Percentiles rank a stretch among this genome's conserved stretches.
Conservation (phyloP, 2,113 vertebrate species). For the Oxygymnocypris stewartii region DNA sequence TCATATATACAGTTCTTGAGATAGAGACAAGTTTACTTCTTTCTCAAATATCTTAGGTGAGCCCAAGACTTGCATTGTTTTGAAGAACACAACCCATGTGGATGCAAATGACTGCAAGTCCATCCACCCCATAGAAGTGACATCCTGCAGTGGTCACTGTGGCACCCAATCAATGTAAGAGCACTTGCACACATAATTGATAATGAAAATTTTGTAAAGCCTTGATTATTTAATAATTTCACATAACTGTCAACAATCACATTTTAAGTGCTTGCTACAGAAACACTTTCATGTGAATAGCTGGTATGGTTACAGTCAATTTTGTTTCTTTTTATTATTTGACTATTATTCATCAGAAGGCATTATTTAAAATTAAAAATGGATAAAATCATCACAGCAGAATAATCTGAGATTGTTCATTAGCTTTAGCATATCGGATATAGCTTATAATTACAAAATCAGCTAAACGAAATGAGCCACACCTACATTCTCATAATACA, state of each 20-base stretch:
- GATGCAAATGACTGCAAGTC: constrained; percentile 70
- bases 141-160: constrained; percentile 83
- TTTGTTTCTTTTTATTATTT: neutral
- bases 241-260: neutral
- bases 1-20: neutral
- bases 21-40: neutral
- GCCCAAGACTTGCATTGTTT: constrained; percentile 68
- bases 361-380: neutral
- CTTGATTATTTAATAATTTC: neutral
- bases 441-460: neutral
- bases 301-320: neutral
- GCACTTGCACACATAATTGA: neutral
- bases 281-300: neutral
- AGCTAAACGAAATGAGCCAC: neutral
- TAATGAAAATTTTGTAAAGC: neutral
- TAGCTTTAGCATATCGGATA: neutral
- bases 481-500: neutral
- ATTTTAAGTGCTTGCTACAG: neutral
- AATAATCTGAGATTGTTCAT: neutral
- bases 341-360: neutral
- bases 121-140: constrained; percentile 67
- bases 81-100: constrained; percentile 70
- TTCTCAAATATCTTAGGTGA: constrained; percentile 58
- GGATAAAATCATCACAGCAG: neutral
- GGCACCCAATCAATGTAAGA: constrained; percentile 81